Evolutionary conservation across 2,888 invertebrate genomes (phyloP), one percentile per base, ranked within the genome.

Genomic region (Dolichopus griseipennis): DNA sequence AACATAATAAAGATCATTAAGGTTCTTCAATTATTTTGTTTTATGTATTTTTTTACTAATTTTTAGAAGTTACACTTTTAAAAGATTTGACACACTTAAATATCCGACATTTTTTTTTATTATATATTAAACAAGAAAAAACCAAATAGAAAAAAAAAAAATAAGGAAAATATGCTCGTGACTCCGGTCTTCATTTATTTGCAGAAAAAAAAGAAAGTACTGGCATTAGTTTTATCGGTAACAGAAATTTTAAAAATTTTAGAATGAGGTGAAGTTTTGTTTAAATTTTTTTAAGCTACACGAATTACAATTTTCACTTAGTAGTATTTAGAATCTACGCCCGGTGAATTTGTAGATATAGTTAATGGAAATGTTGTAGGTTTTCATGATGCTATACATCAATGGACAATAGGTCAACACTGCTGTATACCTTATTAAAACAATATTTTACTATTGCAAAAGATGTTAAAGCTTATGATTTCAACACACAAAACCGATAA

Each of bases 141-240:
- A 79, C 90, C 93, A 22, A 91, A 79, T 91, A 66, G 77, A 84
- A 1, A 98, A 99, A 81, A 77, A 77, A 10, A 83, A 90, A 76
- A 94, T 98, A 0, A 92, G 93, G 81, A 78, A 85, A 72, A 86
- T 97, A n/a, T 67, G 97, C 97, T 0, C 77, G 77, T 66, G 82
- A 85, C 69, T 86, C 88, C 76, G 89, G 89, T 0, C 82, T 95
- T 64, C 76, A 85, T 18, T 84, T 85, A 74, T 84, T 95, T 68
- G 88, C 88, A 10, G 79, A 81, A 18, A 94, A 93, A 78, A 89
- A 85, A 74, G 94, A 95, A 82, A 96, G 95, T 76, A 92, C 90
- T 81, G 98, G 98, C 33, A 96, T 99, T 72, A 99, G 98, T 82
- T 98, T 98, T 79, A 93, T 99, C 76, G 98, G 98, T 0, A 88